A percentile compares a stretch with the other conserved stretches of the same genome.
phyloP scores from a whole-genome alignment of 2,888 invertebrate species.

The Rutpela maculata region DNA sequence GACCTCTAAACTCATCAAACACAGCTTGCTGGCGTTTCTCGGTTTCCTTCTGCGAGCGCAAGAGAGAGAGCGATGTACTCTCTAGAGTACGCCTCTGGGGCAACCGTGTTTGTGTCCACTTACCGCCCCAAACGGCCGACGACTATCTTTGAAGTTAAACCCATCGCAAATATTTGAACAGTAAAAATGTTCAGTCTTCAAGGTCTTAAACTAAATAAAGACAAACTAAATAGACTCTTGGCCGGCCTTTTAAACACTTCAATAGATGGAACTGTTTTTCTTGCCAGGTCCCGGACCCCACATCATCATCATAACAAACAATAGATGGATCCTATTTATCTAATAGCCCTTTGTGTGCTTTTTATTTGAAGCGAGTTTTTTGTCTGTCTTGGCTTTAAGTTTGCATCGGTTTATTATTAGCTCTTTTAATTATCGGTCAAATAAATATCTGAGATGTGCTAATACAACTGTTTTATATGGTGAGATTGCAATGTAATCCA shows the following conservation, averaged over 20 bases:
- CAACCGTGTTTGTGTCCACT: conserved; percentile 37
- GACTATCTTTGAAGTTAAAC: conserved; percentile 65
- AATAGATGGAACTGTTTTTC: conserved; percentile 50
- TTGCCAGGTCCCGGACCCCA: conserved; percentile 46
- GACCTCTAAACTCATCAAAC: conserved; percentile 40
- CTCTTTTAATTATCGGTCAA: conserved; percentile 8
- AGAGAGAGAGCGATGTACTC: conserved; percentile 33
- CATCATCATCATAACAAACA: conserved; percentile 33
- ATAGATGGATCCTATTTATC: conserved; percentile 32
- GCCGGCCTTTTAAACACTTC: conserved; percentile 60
- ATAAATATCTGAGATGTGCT: not conserved
- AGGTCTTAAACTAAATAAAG: conserved; percentile 66
- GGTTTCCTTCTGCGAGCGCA: conserved; percentile 6
- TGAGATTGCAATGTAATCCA: too few species aligned
- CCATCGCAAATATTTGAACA: conserved; percentile 66
- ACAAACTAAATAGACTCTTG: conserved; percentile 62
- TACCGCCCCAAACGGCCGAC: conserved; percentile 44
- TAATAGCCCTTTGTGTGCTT: conserved; percentile 19
- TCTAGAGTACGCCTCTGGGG: conserved; percentile 42
- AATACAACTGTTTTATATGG: too few species aligned
- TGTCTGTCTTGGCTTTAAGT: conserved; percentile 1
- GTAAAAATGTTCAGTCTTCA: conserved; percentile 66
- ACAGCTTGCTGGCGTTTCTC: not conserved
- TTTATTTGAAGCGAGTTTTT: conserved; percentile 8
- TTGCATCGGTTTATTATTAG: conserved; percentile 6